Base-by-base conservation (phyloP, 2,888 invertebrate species). In the Ochlodes sylvanus region DNA sequence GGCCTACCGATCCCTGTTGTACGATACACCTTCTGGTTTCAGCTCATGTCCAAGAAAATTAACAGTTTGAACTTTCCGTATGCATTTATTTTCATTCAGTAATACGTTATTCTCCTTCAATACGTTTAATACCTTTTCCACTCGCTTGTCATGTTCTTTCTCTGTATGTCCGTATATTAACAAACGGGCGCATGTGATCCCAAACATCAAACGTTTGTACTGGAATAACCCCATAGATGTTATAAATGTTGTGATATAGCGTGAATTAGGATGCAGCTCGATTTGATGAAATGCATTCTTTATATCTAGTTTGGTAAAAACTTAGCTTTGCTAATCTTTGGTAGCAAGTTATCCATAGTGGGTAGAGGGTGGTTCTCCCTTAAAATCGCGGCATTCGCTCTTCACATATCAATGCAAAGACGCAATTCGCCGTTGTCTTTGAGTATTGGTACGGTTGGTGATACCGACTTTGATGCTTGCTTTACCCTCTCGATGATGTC, bases 171-270 rank as follows among this genome's bases (percentile, higher is more conserved):
- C n/a, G n/a, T n/a, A n/a, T n/a, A n/a, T n/a, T n/a, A n/a, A n/a
- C n/a, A n/a, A n/a, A n/a, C n/a, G n/a, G n/a, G 90, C 91, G 62
- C 84, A 84, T 3, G 75, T 76, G 14, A 89, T 79, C 0, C 85
- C 85, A 70, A 86, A 87, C 80, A 83, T 82, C 10, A 86, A 50
- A n/a, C 86, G 57, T 72, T 86, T 88, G 69, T 83, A 90, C 27
- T 82, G 71, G 66, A 70, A 84, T 15, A 88, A 61, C 0, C 85
- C 85, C 41, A 72, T 74, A 17, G 74, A 75, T 7, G 86, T 85
- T 10, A 80, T 78, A 70, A 88, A 88, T 5, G 83, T 85, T 56
- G 86, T 86, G 4, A 86, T 79, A 15, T 72, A 70, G 68, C 81
- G 72, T 0, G 80, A 83, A n/a, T 78, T 72, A 41, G 74, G 71